A percentile compares a stretch with the other conserved stretches of the same genome.
These are phyloP conservation scores for Leptopilina syphax DNA, from an alignment of 2,888 invertebrate genomes.

Conservation along the genomic window DNA sequence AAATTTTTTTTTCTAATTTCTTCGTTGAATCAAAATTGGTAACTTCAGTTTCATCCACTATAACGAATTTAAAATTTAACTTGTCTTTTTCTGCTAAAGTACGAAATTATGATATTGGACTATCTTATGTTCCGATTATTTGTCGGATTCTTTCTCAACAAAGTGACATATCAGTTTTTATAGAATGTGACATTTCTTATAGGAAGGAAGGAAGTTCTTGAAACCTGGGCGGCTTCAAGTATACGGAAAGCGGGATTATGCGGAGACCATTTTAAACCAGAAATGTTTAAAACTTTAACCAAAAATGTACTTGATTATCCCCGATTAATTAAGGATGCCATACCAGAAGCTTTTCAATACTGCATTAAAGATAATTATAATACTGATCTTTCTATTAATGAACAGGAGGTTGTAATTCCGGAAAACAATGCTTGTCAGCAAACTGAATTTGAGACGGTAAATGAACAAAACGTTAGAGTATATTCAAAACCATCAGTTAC, in stretches of 20 bases:
- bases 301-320: background rate
- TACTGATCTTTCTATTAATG: background rate
- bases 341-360: background rate
- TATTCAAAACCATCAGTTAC: background rate
- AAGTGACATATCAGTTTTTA: too few species aligned
- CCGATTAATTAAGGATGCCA: background rate
- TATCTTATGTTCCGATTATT: too few species aligned
- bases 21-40: too few species aligned
- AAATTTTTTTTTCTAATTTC: too few species aligned
- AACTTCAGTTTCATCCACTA: too few species aligned
- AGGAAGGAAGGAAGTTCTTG: background rate
- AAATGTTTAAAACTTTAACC: background rate
- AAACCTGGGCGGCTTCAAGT: background rate
- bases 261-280: background rate
- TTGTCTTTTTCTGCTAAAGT: too few species aligned
- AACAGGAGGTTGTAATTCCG: background rate
- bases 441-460: background rate
- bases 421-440: background rate
- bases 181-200: background rate
- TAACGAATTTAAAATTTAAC: too few species aligned
- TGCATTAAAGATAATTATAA: background rate
- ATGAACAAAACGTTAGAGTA: background rate
- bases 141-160: too few species aligned
- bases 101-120: too few species aligned
- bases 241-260: constrained; percentile 15